Base-by-base conservation (phyloP, 2,797 vertebrate species). In the Argyrosomus regius region DNA sequence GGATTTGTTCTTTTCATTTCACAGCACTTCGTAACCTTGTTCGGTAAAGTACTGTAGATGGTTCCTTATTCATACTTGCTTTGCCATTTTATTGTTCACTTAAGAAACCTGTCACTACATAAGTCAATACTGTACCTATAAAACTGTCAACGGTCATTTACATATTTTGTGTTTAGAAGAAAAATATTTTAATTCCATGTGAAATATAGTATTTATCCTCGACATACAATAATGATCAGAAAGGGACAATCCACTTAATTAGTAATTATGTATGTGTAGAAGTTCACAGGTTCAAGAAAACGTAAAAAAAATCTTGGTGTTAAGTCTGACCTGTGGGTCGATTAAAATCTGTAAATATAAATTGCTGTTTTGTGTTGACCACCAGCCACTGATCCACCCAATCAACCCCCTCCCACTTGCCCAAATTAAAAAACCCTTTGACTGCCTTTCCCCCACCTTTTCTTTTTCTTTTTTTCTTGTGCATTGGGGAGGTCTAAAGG, bases 401-500 rank as follows among this genome's bases (percentile, higher is more conserved):
- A 54, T 66, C 64, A 35, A 1, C 61, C 49, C 20, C 62, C 16
- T 64, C 50, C 24, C 35, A 58, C 24, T 62, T 20, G 18, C 5
- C 16, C 35, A 39, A 9, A 39, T 39, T 39, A 39, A 39, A 39
- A 35, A 31, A 65, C 10, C 16, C 50, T 65, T 70, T 50, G 17
- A 50, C 53, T 3, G 17, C 18, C 53, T 50, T 83, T 24, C 3
- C 26, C 8, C 8, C 8, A 8, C 35, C 6, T 35, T 72, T 39
- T 82, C 6, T 41, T 64, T 6, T 35, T 65, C 24, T 68, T 20
- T 79, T 52, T 56, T 59, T 20, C 77, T 72, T 80, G 66, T 81
- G 20, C 53, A 22, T 9, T 41, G 43, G 35, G 61, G 83, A 78
- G 50, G 72, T 67, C 84, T 69, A 79, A 86, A 78, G 63, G 80